Evolutionary conservation across 2,113 vertebrate species (phyloP).

Genomic region (Romanogobio albipinnatus): DNA sequence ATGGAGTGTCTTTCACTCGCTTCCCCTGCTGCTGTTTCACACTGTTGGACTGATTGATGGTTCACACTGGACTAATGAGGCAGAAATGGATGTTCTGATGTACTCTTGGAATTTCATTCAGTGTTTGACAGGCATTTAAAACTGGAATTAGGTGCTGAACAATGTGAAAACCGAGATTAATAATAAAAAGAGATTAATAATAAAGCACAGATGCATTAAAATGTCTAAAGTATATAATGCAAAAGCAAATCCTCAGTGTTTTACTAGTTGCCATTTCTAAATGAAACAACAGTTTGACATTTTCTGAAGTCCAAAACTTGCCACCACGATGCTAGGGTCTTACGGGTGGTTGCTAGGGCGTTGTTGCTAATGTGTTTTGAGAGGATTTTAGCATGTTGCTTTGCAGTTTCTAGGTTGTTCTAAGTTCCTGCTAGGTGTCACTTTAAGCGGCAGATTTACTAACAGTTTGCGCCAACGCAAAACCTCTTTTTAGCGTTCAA

Average conservation of each 20-base stretch:
- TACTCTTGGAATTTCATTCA: conserved; percentile 26
- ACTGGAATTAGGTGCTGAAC: conserved; percentile 1
- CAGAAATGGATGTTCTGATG: conserved; percentile 44
- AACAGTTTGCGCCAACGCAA: no score
- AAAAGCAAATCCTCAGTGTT: background rate
- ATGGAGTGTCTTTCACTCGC: conserved; percentile 43
- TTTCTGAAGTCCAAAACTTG: no score
- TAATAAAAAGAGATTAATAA: background rate
- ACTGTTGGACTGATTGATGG: conserved; percentile 34
- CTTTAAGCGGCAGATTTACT: background rate
- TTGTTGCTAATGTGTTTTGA: no score
- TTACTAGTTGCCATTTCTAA: no score
- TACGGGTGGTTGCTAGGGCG: no score
- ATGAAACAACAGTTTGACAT: no score
- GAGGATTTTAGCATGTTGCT: no score
- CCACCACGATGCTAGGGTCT: no score
- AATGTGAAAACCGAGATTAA: background rate
- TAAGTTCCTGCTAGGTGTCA: background rate
- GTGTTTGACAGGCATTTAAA: conserved; percentile 41
- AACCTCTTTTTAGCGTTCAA: no score
- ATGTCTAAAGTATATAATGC: background rate
- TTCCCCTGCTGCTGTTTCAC: conserved; percentile 27
- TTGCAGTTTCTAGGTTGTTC: no score
- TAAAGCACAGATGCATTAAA: background rate
- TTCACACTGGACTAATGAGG: conserved; percentile 37